Conservation (phyloP, 2,113 vertebrate genomes). For the Suricata suricatta region DNA sequence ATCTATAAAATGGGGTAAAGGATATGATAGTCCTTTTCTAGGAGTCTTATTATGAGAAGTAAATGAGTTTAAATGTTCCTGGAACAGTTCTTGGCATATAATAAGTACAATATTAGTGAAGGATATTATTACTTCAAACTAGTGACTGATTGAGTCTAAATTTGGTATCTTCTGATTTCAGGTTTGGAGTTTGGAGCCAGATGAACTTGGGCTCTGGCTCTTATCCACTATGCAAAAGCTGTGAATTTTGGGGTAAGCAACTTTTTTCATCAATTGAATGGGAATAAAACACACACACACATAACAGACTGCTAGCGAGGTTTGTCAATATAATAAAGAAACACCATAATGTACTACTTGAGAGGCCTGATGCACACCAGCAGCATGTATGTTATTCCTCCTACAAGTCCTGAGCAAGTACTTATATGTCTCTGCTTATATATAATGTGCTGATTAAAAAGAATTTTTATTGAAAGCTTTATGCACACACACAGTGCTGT, state of each 20-base stretch:
- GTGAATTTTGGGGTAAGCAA: not conserved
- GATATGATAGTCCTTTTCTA: not conserved
- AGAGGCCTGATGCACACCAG: not conserved
- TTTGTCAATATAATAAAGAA: not conserved
- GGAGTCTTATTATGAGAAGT: not conserved
- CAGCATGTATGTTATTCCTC: not conserved
- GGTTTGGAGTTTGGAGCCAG: not conserved
- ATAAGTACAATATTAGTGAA: not conserved
- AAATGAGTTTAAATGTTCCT: not conserved
- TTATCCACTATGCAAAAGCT: not conserved
- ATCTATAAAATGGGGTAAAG: not conserved
- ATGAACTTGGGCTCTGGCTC: not conserved
- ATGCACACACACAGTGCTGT: not conserved
- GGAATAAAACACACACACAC: not conserved
- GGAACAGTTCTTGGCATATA: not conserved
- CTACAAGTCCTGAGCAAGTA: not conserved
- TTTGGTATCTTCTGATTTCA: not conserved
- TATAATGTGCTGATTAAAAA: not conserved
- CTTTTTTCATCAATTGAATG: not conserved
- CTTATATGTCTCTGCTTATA: not conserved
- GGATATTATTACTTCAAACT: not conserved
- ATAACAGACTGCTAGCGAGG: not conserved
- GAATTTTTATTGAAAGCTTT: not conserved
- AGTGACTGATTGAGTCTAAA: not conserved
- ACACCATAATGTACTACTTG: not conserved